Base-by-base conservation (phyloP, 2,888 invertebrate species). In the Heteromyza rotundicornis region DNA sequence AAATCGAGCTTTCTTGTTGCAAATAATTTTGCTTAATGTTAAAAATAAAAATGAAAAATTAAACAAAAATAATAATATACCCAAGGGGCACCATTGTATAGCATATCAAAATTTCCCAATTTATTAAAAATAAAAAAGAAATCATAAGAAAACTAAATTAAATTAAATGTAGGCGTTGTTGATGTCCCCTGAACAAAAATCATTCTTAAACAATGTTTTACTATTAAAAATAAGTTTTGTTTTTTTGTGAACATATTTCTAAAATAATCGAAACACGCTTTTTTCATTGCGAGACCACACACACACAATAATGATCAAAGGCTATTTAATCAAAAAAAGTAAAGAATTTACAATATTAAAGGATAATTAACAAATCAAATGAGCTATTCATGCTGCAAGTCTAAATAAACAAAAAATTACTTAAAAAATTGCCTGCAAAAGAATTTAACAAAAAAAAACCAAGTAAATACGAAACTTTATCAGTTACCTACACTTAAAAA, bases 1-100 rank as follows among this genome's bases (percentile, higher is more conserved):
- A 64, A 59, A 64, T 57, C 66, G 66, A 66, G 65, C 66, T 65
- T 65, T 64, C 59, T 54, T 54, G 49, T 47, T 47, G 47, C 14
- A 14, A 47, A 5, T 19, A 20, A 47, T 19, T 47, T 47, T 47
- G 66, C 66, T 66, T 66, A 64, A 63, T 59, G 62, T 66, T 66
- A 40, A 61, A 49, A 22, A 40, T 51, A 55, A 55, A 17, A 22
- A 51, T 23, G 35, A 49, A 53, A 50, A 19, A 7, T 2, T 40
- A 47, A 47, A 60, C n/a, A 47, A 19, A 58, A 59, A 35, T 36
- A 59, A 53, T 58, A 55, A 20, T 22, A 40, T 20, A 47, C 57
- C 58, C 44, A 22, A 44, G 40, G 36, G 40, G 62, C 35, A 58
- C 50, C 57, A 62, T 50, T 62, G 62, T 55, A 54, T 58, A 54